Conservation (phyloP, 2,113 vertebrate genomes). For the Plotosus lineatus region DNA sequence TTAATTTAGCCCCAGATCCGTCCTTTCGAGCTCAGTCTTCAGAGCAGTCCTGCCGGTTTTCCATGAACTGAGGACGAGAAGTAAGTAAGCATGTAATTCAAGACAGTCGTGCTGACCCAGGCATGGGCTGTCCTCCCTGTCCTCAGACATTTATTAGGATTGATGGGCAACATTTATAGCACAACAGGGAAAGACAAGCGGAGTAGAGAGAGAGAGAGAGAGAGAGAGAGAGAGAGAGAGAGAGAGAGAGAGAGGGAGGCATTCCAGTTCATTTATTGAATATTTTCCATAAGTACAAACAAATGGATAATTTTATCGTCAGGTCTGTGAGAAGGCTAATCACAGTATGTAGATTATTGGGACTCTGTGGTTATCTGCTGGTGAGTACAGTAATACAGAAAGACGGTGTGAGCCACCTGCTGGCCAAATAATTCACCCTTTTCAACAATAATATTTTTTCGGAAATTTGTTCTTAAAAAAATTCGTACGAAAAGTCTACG, state of each 20-base stretch:
- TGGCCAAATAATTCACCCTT: not conserved
- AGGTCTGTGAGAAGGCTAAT: no score
- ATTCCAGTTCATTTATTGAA: no score
- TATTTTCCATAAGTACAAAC: no score
- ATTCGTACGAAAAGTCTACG: no score
- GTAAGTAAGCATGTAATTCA: conserved; percentile 29
- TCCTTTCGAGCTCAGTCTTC: not conserved
- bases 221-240: not conserved
- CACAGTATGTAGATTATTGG: not conserved
- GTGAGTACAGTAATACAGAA: not conserved
- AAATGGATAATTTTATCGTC: no score
- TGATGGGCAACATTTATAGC: conserved; percentile 19
- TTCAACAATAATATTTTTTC: no score
- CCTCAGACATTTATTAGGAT: conserved; percentile 39
- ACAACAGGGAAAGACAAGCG: not conserved
- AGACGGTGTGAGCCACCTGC: not conserved
- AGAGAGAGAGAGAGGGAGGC: not conserved
- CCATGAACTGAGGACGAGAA: conserved; percentile 4
- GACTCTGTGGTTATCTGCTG: no score
- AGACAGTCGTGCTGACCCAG: conserved; percentile 25
- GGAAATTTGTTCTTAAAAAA: no score
- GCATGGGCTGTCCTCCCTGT: conserved; percentile 42
- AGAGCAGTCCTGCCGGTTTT: conserved; percentile 11
- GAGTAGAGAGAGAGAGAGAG: not conserved
- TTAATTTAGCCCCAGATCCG: not conserved